These are phyloP conservation scores for Stercorarius parasiticus DNA, from an alignment of 2,113 vertebrate species.

Conservation along the genomic window DNA sequence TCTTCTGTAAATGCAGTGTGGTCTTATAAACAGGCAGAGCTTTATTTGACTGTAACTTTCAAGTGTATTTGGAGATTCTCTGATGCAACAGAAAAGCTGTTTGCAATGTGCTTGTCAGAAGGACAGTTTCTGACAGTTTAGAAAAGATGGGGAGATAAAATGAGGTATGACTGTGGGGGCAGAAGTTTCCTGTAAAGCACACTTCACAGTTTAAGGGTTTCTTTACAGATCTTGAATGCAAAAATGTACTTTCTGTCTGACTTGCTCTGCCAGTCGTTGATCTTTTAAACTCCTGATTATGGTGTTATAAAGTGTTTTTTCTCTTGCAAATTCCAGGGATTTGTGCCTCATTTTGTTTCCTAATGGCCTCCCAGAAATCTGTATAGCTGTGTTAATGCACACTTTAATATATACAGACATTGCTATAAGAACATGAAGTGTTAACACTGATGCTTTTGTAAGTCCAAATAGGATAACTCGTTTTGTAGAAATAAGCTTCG, in stretches of 20 bases:
- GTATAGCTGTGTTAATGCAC: background rate
- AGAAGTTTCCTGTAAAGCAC: constrained; percentile 10
- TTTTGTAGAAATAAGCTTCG: background rate
- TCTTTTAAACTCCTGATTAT: background rate
- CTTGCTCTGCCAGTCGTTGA: background rate
- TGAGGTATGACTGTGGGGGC: background rate
- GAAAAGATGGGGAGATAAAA: constrained; percentile 22
- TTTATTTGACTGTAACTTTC: background rate
- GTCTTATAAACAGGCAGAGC: background rate
- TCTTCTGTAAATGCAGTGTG: background rate
- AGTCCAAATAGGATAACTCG: background rate
- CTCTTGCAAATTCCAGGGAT: rapidly evolving
- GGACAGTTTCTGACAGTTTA: background rate
- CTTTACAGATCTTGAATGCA: background rate
- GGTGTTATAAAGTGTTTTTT: background rate
- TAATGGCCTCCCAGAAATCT: background rate
- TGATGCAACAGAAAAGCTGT: background rate
- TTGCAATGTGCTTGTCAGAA: background rate
- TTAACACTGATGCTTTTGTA: background rate
- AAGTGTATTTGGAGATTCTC: background rate
- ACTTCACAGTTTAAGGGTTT: background rate
- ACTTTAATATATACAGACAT: background rate
- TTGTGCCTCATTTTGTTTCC: background rate
- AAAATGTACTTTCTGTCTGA: background rate
- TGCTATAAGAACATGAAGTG: background rate